These are phyloP conservation scores for Xenopus borealis DNA, from an alignment of 2,113 vertebrate genomes.

Conservation along the genomic window DNA sequence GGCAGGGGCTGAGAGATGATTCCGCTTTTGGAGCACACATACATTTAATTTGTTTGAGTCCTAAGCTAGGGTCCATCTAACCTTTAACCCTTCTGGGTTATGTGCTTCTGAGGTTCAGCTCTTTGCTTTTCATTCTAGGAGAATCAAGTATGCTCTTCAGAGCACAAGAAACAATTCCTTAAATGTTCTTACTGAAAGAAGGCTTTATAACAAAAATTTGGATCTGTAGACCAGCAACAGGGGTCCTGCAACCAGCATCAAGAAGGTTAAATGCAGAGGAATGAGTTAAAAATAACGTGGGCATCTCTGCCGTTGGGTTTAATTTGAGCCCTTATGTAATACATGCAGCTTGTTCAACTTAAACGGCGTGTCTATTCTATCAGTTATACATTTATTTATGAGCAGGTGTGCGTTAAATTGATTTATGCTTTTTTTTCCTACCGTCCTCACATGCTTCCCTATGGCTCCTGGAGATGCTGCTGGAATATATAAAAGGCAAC, in stretches of 20 bases:
- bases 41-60: no score
- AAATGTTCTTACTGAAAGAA: no score
- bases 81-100: no score
- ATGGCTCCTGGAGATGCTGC: not conserved
- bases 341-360: not conserved
- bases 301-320: not conserved
- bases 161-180: no score
- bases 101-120: no score
- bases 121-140: no score
- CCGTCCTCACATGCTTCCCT: constrained; percentile 10
- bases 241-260: not conserved
- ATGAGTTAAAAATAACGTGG: constrained; percentile 17
- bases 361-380: constrained; percentile 5
- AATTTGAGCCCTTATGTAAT: constrained; percentile 14
- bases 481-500: not conserved
- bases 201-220: no score
- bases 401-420: constrained; percentile 38
- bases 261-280: not conserved
- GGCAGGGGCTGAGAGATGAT: no score
- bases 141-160: no score
- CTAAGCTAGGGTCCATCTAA: no score
- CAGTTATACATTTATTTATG: constrained; percentile 35
- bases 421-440: constrained; percentile 22
- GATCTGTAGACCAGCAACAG: not conserved
- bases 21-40: no score